Percentiles rank a stretch among this genome's conserved stretches.
Evolutionary conservation across 2,888 invertebrate species (phyloP).

Genomic region (Cistogaster globosa): DNA sequence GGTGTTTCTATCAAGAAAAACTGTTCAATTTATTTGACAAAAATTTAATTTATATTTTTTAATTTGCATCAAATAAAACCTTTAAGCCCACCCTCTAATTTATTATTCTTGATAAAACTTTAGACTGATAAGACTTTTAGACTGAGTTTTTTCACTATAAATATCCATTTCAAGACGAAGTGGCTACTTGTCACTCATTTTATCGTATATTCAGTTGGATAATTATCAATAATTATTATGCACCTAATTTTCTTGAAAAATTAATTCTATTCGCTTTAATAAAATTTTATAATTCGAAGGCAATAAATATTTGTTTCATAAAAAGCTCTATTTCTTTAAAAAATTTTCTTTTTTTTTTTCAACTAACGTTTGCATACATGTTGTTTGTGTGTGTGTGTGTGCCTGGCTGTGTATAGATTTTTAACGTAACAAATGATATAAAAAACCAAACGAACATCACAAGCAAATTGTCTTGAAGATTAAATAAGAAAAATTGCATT

Average conservation of each 20-base stretch:
- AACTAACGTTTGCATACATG: background rate
- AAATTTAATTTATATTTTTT: too few relatives aligned
- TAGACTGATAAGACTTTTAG: too few relatives aligned
- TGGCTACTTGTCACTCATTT: too few relatives aligned
- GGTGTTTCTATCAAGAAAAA: too few relatives aligned
- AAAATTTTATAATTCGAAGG: background rate
- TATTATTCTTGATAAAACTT: too few relatives aligned
- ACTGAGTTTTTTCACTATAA: too few relatives aligned
- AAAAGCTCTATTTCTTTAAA: too few relatives aligned
- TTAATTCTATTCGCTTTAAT: background rate
- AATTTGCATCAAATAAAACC: too few relatives aligned
- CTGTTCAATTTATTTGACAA: too few relatives aligned
- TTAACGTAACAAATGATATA: constrained; percentile 12
- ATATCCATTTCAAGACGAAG: too few relatives aligned
- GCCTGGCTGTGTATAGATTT: background rate
- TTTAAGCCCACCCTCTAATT: too few relatives aligned
- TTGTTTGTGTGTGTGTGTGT: background rate
- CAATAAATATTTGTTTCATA: constrained; percentile 1
- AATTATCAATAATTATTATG: background rate
- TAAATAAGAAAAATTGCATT: constrained; percentile 68
- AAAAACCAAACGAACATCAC: constrained; percentile 9
- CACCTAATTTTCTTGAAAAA: constrained; percentile 1
- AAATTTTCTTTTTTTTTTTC: background rate
- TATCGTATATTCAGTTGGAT: too few relatives aligned
- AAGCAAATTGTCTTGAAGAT: constrained; percentile 44